Evolutionary conservation across 2,888 invertebrate genomes (phyloP), one percentile per base, ranked within the genome.

Genomic region (Orchestes rusci): DNA sequence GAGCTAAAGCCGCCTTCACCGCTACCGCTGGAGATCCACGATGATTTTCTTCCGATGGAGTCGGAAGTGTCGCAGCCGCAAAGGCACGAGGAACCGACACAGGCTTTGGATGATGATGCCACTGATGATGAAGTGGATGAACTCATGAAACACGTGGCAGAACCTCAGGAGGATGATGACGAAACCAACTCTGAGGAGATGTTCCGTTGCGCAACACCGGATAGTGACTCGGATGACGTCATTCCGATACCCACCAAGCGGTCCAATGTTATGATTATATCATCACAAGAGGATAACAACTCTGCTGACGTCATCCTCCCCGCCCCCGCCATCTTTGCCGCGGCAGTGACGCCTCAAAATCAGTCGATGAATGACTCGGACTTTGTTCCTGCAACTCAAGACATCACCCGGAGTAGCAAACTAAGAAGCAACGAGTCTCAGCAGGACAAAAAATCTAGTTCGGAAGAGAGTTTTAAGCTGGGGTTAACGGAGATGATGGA

Each of bases 361-460:
- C n/a, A n/a, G n/a, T n/a, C n/a, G n/a, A n/a, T 57, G 15, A 50
- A 59, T 37, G 56, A 60, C 38, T 56, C 55, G 7, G 58, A 59
- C 39, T 54, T 53, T 36, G 57, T 61, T 30, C 58, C 59, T 32
- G 53, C 59, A 2, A 61, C 59, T 4, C 59, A 57, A 45, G 54
- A 57, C 43, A 48, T 50, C 8, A 15, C 3, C 3, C 7, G 5
- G 10, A 23, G 10, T 7, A 13, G 3, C 4, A 8, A 5, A 10
- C 7, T 23, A 23, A 23, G 10, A 23, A 13, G 3, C 4, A 8
- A 5, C 16, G 16, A 30, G 16, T 39, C 30, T 17, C 42, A 42
- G 27, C 5, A 16, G 2, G 20, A 4, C 16, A 13, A 17, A 16
- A 16, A 32, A 17, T 8, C 12, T 16, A 38, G 19, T 28, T 57